Conservation (phyloP, 2,113 vertebrate genomes). For the Actinemys pallida region DNA sequence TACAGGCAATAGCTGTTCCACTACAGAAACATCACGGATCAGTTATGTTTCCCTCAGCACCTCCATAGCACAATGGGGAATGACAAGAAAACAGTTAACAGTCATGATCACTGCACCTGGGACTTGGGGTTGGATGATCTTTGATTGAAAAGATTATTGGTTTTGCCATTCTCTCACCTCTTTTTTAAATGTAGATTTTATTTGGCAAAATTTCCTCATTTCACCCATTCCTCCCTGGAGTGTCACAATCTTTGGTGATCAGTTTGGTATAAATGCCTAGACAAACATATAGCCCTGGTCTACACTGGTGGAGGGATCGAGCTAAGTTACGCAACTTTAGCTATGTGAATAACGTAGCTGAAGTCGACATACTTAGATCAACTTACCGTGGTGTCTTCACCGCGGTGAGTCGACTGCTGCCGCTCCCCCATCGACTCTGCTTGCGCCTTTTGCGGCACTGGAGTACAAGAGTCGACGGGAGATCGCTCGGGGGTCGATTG, state of each 20-base stretch:
- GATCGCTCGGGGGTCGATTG: too few relatives aligned
- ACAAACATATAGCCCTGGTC: not conserved
- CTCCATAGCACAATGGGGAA: not conserved
- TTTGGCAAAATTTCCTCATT: not conserved
- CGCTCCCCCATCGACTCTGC: too few relatives aligned
- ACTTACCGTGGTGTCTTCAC: too few relatives aligned
- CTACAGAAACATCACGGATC: not conserved
- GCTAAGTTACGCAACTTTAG: too few relatives aligned
- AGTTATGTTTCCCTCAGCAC: not conserved
- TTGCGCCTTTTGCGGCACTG: too few relatives aligned
- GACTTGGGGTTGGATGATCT: not conserved
- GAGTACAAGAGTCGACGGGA: too few relatives aligned
- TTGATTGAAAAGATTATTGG: not conserved
- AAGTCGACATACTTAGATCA: too few relatives aligned
- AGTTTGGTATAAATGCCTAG: accelerated
- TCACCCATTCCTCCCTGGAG: not conserved
- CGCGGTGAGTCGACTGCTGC: too few relatives aligned
- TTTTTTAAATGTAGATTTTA: not conserved
- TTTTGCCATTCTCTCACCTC: not conserved
- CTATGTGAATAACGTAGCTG: too few relatives aligned
- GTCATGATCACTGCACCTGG: not conserved
- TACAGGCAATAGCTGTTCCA: not conserved
- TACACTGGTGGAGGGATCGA: too few relatives aligned
- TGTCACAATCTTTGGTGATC: not conserved
- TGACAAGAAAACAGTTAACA: not conserved